phyloP scores from a whole-genome alignment of 2,113 vertebrate species.

The Phyllopteryx taeniolatus region DNA sequence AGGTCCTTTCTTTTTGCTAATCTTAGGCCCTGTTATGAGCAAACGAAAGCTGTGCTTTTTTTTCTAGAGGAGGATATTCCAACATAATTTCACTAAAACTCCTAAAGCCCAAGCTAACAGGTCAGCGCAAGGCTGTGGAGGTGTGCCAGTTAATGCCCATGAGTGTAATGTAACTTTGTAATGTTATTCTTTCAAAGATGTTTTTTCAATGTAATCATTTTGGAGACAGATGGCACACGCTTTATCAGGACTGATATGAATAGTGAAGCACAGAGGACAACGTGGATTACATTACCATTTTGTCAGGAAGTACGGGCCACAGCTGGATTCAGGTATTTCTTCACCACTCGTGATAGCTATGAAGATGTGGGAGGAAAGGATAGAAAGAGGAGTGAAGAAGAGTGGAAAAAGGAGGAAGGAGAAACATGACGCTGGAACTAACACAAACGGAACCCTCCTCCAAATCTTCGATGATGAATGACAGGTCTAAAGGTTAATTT shows the following conservation, averaged over 20 bases:
- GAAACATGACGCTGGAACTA: background rate
- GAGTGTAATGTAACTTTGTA: too few relatives aligned
- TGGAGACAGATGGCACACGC: background rate
- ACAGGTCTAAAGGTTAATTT: constrained; percentile 19
- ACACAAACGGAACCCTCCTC: background rate
- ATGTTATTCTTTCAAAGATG: background rate
- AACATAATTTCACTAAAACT: too few relatives aligned
- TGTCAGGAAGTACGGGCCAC: constrained; percentile 3
- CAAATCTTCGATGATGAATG: constrained; percentile 7
- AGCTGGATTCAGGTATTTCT: constrained; percentile 47
- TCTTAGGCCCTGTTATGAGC: too few relatives aligned
- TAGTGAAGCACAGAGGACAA: background rate
- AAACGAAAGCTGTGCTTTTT: too few relatives aligned
- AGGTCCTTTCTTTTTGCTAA: too few relatives aligned
- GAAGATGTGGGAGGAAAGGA: constrained; percentile 5
- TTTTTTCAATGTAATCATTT: background rate
- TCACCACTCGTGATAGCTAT: background rate
- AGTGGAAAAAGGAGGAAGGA: background rate
- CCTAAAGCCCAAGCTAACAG: too few relatives aligned
- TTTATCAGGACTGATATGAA: background rate
- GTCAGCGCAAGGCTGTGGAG: too few relatives aligned
- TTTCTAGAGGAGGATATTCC: too few relatives aligned
- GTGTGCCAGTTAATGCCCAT: too few relatives aligned
- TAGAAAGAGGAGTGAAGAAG: constrained; percentile 2
- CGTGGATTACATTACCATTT: constrained; percentile 14